phyloP scores from a whole-genome alignment of 2,888 invertebrate genomes.

The Brachyptera risi region DNA sequence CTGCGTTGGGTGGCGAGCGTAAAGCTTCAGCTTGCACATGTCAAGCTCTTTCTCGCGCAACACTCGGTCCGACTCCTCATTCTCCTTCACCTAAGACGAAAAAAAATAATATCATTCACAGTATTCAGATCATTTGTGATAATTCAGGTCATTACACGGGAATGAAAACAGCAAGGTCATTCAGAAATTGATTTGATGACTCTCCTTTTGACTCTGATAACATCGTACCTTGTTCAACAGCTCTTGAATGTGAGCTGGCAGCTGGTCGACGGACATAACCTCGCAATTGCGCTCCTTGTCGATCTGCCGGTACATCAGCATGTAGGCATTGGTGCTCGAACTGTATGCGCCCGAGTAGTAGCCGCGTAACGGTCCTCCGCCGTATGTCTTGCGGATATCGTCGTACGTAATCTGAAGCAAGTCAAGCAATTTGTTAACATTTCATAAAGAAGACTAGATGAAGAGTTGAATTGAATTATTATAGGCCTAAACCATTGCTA shows the following conservation, averaged over 20 bases:
- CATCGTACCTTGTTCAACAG: neutral
- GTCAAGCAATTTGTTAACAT: too few relatives aligned
- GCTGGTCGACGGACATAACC: constrained; percentile 62
- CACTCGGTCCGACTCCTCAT: constrained; percentile 60
- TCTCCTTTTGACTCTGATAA: too few relatives aligned
- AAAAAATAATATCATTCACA: too few relatives aligned
- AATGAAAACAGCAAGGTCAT: neutral
- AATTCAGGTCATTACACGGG: neutral
- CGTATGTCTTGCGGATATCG: constrained; percentile 79
- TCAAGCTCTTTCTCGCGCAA: constrained; percentile 58
- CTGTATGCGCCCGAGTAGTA: constrained; percentile 72
- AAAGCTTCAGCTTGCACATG: constrained; percentile 59
- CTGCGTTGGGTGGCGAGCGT: constrained; percentile 57
- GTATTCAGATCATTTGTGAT: too few relatives aligned
- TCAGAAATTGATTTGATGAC: neutral
- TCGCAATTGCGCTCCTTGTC: constrained; percentile 58
- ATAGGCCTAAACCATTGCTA: too few relatives aligned
- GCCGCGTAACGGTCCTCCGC: constrained; percentile 61
- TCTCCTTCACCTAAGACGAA: too few relatives aligned
- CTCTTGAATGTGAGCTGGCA: constrained; percentile 67
- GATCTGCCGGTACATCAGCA: constrained; percentile 83
- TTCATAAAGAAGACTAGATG: too few relatives aligned
- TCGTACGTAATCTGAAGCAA: constrained; percentile 72
- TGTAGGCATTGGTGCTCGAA: constrained; percentile 83
- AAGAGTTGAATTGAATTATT: too few relatives aligned